These are phyloP conservation scores for Netelia melanura DNA, from an alignment of 2,888 invertebrate genomes.

Conservation along the genomic window DNA sequence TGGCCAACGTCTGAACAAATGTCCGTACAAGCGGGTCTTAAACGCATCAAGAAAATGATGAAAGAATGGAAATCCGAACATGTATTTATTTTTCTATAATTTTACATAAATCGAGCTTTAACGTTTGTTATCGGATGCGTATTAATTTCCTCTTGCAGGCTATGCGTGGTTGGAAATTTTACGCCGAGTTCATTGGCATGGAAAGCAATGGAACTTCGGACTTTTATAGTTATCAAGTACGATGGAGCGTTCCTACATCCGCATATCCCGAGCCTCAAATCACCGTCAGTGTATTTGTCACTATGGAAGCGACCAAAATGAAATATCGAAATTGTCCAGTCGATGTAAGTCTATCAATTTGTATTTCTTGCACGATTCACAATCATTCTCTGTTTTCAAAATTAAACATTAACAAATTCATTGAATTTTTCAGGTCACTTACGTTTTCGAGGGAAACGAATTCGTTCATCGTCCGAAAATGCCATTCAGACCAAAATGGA, in stretches of 20 bases:
- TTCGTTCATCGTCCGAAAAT: constrained; percentile 78
- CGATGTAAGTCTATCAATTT: constrained; percentile 71
- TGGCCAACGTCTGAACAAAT: constrained; percentile 73
- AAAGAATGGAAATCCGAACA: constrained; percentile 73
- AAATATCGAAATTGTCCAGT: constrained; percentile 67
- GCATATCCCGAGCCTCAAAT: constrained; percentile 85
- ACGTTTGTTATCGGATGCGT: neutral
- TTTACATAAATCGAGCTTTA: neutral
- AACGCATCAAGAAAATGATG: constrained; percentile 74
- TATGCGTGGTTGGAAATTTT: constrained; percentile 75
- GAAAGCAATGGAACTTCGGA: constrained; percentile 56
- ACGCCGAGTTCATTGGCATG: constrained; percentile 71
- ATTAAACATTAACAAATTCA: neutral
- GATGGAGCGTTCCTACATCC: constrained; percentile 84
- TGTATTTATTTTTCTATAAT: constrained; percentile 67
- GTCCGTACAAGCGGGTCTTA: constrained; percentile 59
- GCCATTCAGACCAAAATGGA: constrained; percentile 82
- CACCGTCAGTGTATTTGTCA: constrained; percentile 84
- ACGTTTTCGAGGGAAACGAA: constrained; percentile 82
- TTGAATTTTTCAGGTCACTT: constrained; percentile 79
- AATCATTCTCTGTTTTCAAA: no score
- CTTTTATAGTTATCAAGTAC: constrained; percentile 79
- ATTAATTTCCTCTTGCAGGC: constrained; percentile 64
- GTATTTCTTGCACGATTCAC: no score
- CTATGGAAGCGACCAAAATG: constrained; percentile 76